phyloP scores from a whole-genome alignment of 2,797 vertebrate species.

The Rhinophrynus dorsalis region DNA sequence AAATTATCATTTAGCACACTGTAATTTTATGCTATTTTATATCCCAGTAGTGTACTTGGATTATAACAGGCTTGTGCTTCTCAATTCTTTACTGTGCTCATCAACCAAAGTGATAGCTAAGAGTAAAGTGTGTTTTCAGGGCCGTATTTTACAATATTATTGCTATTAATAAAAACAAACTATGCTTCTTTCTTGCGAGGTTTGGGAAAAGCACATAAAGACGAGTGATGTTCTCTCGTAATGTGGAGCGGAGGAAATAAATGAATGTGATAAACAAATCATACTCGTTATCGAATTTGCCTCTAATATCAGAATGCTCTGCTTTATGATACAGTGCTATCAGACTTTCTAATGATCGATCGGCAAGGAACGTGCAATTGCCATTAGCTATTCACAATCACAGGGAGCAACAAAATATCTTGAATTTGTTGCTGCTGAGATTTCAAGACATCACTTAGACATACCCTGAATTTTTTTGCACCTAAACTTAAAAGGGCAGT shows the following conservation, averaged over 20 bases:
- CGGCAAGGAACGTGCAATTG: no score
- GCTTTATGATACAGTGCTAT: background rate
- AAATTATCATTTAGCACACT: conserved; percentile 40
- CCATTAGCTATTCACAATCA: no score
- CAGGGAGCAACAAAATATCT: no score
- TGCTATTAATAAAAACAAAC: conserved; percentile 51
- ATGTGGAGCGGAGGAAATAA: conserved; percentile 9
- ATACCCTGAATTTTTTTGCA: no score
- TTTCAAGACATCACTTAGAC: no score
- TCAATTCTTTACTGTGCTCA: conserved; percentile 43
- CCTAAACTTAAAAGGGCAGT: no score
- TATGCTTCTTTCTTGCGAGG: conserved; percentile 37
- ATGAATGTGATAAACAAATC: conserved; percentile 23
- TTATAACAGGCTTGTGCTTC: conserved; percentile 47
- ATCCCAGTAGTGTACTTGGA: conserved; percentile 21
- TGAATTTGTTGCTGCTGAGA: no score
- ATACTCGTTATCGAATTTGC: conserved; percentile 9
- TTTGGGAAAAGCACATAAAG: conserved; percentile 44
- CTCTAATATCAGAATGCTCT: conserved; percentile 4
- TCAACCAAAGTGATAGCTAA: conserved; percentile 49
- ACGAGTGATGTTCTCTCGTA: conserved; percentile 14
- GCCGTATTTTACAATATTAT: conserved; percentile 37
- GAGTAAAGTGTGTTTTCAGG: conserved; percentile 42
- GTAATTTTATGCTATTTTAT: conserved; percentile 46
- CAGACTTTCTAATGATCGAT: background rate